A percentile compares a stretch with the other conserved stretches of the same genome.
phyloP scores from a whole-genome alignment of 2,888 invertebrate genomes.

The Chloroclysta siterata region DNA sequence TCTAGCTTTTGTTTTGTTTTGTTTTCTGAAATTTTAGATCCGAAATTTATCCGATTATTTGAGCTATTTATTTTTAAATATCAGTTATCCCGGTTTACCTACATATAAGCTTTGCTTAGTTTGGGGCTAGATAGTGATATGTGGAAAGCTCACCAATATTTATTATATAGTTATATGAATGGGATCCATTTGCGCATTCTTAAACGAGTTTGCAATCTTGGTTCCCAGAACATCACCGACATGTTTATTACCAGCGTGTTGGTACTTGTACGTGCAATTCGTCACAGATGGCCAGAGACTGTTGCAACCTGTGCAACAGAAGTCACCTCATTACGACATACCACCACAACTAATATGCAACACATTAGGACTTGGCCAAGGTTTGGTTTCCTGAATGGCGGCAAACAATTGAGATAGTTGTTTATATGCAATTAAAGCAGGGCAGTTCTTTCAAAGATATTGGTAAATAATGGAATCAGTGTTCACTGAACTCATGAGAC shows the following conservation, averaged over 20 bases:
- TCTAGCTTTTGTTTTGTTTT: too few relatives aligned
- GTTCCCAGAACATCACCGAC: slow-evolving; percentile 24
- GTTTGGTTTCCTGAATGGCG: not conserved
- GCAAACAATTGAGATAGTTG: not conserved
- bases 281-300: slow-evolving; percentile 46
- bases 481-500: too few relatives aligned
- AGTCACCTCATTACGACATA: slow-evolving; percentile 32
- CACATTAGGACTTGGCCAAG: not conserved
- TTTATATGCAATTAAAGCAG: not conserved
- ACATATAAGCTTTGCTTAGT: too few relatives aligned
- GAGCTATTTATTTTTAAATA: too few relatives aligned
- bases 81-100: too few relatives aligned
- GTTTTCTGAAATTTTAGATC: too few relatives aligned
- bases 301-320: slow-evolving; percentile 35
- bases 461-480: not conserved
- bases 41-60: too few relatives aligned
- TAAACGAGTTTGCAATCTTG: slow-evolving; percentile 9
- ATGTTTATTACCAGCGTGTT: slow-evolving; percentile 18
- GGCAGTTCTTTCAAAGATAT: not conserved
- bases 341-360: slow-evolving; percentile 20
- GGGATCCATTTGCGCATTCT: slow-evolving; percentile 7
- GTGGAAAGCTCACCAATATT: not conserved
- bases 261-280: slow-evolving; percentile 35
- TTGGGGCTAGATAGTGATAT: too few relatives aligned
- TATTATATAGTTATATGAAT: not conserved